Evolutionary conservation across 2,113 vertebrate species (phyloP).

Genomic region (Podocnemis expansa): DNA sequence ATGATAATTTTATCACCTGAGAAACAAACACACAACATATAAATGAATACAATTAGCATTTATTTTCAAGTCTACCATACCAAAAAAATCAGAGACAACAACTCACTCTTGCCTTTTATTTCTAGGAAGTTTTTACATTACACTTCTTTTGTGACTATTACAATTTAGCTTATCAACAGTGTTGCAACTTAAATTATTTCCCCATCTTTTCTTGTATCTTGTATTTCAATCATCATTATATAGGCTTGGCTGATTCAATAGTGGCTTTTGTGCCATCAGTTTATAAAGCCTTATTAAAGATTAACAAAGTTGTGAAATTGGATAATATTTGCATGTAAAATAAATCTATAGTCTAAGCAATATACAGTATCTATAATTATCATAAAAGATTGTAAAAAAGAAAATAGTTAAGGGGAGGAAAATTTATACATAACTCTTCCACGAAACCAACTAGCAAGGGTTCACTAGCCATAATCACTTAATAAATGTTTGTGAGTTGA

Average conservation of each 20-base stretch:
- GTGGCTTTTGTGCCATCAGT: conserved; percentile 46
- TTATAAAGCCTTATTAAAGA: conserved; percentile 61
- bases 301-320: conserved; percentile 64
- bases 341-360: conserved; percentile 63
- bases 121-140: not conserved
- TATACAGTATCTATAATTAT: conserved; percentile 59
- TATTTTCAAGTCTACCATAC: conserved; percentile 9
- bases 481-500: not conserved
- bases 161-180: not conserved
- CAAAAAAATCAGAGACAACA: not conserved
- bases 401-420: conserved; percentile 2
- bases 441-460: not conserved
- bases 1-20: conserved; percentile 46
- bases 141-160: not conserved
- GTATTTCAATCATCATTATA: conserved; percentile 64
- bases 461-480: not conserved
- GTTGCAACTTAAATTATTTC: not conserved
- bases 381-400: conserved; percentile 43
- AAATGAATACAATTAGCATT: conserved; percentile 37
- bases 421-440: not conserved
- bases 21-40: not conserved
- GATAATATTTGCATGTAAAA: conserved; percentile 70
- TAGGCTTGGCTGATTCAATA: conserved; percentile 58
- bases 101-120: not conserved
- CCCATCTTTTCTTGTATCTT: not conserved